Base-by-base conservation (phyloP, 23 tunicate genomes). In the Trididemnum clinides region DNA sequence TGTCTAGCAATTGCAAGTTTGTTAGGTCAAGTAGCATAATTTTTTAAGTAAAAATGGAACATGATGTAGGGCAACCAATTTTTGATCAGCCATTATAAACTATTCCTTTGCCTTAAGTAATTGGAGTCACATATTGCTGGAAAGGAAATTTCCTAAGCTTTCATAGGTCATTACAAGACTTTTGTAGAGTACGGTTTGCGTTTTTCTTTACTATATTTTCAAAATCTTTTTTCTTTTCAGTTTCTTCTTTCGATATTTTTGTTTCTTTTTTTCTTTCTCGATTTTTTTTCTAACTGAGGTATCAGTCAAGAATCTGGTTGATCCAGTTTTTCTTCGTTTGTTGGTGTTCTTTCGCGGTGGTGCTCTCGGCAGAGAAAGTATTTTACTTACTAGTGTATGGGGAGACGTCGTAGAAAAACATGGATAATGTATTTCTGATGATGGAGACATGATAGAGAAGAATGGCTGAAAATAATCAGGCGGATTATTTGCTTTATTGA, bases 391-490 rank as follows among this genome's bases (percentile, higher is more conserved):
- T 62, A 26, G 70, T 62, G 70, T 62, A 62, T 62, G 27, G 6
- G 70, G 70, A 12, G 70, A 62, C 27, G n/a, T 21, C 6, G 70
- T 18, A 12, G 70, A 62, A 22, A 22, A 62, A 22, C 23, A 62
- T 21, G 23, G 70, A 5, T 18, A 22, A 18, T 18, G 70, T 18
- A 18, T 22, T 18, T 22, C 27, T 62, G 5, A 22, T 62, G 15
- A 37, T 69, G 76, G 38, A 69, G 38, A 69, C 76, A 69, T 69
- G n/a, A 7, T 32, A 6, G 76, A 29, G 76, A n/a, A 69, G 76
- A 35, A 32, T 69, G 76, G 39, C 12, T 69, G 38, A 69, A 33
- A n/a, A 69, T 31, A 10, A 7, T n/a, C 37, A 28, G 76, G 76
- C 4, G 12, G 76, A 29, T 15, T 69, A 69, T 5, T 5, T 7